These are phyloP conservation scores for Watsonalla binaria DNA, from an alignment of 2,888 invertebrate genomes.

Conservation along the genomic window DNA sequence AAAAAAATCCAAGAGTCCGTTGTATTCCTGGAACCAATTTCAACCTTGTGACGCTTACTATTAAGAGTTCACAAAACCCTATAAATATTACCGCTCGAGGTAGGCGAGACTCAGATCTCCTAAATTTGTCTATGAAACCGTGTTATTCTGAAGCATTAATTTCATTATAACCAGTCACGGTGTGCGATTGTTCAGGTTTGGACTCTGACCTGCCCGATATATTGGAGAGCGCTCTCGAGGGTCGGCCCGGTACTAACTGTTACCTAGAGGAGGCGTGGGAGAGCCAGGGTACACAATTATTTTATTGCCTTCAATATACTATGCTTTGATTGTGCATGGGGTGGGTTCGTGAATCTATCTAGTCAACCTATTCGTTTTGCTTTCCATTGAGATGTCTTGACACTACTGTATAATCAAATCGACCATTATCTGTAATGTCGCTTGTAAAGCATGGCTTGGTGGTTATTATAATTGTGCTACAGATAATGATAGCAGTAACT, in stretches of 20 bases:
- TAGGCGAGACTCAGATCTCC: too few species aligned
- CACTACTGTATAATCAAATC: conserved; percentile 9
- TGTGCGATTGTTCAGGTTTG: conserved; percentile 69
- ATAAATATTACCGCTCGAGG: too few species aligned
- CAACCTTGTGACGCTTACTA: too few species aligned
- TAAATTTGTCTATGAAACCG: too few species aligned
- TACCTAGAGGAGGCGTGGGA: conserved; percentile 77
- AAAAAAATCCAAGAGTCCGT: too few species aligned
- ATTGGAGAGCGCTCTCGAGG: conserved; percentile 71
- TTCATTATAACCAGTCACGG: conserved; percentile 19
- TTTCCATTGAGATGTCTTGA: conserved; percentile 19
- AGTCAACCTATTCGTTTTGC: conserved; percentile 10
- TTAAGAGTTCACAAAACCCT: too few species aligned
- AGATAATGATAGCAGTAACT: neutral
- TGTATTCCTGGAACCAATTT: too few species aligned
- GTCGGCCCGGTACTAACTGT: conserved; percentile 74
- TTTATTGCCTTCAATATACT: conserved; percentile 32
- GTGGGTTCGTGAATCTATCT: conserved; percentile 32
- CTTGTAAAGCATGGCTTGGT: neutral
- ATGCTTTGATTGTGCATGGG: conserved; percentile 62
- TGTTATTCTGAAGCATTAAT: neutral
- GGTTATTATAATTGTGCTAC: neutral
- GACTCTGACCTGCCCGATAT: conserved; percentile 69
- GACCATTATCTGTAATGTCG: neutral
- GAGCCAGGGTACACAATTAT: conserved; percentile 62